Conservation (phyloP, 2,888 invertebrate species). For the Nebria salina region DNA sequence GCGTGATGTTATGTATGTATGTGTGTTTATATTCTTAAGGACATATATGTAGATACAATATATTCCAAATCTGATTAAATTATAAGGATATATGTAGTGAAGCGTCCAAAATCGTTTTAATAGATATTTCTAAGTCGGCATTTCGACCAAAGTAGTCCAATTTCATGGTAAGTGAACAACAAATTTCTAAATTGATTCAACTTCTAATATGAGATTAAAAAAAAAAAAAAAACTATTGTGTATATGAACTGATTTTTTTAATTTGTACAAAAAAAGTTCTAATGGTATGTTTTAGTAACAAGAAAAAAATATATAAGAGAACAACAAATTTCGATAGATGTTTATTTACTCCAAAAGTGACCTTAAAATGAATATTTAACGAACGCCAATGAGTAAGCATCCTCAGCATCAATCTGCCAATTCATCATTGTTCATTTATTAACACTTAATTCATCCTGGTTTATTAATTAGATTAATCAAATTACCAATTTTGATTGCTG, state of each 20-base stretch:
- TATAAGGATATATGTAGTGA: background rate
- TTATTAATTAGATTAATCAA: background rate
- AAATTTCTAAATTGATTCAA: conserved; percentile 17
- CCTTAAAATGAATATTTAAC: background rate
- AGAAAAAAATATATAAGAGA: background rate
- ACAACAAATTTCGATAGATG: background rate
- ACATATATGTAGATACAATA: background rate
- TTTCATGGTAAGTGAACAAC: conserved; percentile 27
- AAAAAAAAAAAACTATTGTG: background rate
- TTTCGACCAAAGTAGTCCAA: conserved; percentile 17
- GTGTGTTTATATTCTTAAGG: no score
- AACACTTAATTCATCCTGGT: background rate
- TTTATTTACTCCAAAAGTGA: background rate
- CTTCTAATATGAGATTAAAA: conserved; percentile 14
- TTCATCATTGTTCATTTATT: background rate
- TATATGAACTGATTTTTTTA: background rate
- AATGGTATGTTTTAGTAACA: background rate
- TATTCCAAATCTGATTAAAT: background rate
- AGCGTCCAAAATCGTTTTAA: background rate
- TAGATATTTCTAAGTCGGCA: conserved; percentile 13
- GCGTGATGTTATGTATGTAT: no score
- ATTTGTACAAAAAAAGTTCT: background rate
- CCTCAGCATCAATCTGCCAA: background rate
- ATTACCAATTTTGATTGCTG: background rate
- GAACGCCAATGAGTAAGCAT: background rate